phyloP scores from a whole-genome alignment of 2,888 invertebrate genomes.

The Rhogogaster chlorosoma region DNA sequence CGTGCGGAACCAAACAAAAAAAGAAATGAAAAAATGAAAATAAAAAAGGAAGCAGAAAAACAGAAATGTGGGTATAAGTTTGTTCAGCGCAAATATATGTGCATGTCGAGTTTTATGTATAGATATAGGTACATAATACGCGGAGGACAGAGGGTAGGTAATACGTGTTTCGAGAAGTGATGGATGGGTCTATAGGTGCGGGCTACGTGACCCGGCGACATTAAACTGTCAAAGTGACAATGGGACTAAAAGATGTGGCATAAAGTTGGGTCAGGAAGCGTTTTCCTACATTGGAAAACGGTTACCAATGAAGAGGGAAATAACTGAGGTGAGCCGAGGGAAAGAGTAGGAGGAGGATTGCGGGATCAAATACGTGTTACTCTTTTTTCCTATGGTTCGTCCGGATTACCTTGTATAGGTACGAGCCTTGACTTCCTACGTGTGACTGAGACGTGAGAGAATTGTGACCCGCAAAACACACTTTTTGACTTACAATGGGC shows the following conservation, averaged over 20 bases:
- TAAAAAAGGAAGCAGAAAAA: neutral
- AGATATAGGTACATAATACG: neutral
- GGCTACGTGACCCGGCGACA: slow-evolving; percentile 23
- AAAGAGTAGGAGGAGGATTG: neutral
- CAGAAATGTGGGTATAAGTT: neutral
- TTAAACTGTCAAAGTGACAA: slow-evolving; percentile 37
- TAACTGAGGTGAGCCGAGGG: neutral
- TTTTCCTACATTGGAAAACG: neutral
- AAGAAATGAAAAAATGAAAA: too few species aligned
- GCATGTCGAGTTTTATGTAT: neutral
- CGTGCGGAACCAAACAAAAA: too few species aligned
- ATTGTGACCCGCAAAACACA: neutral
- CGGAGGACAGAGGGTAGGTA: neutral
- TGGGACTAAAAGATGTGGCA: slow-evolving; percentile 24
- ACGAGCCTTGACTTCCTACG: neutral
- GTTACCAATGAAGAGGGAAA: neutral
- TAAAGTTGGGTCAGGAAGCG: neutral
- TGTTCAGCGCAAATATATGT: neutral
- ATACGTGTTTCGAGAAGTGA: neutral
- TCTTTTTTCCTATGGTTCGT: neutral
- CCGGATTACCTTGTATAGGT: neutral
- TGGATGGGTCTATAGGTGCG: neutral
- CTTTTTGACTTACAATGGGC: neutral
- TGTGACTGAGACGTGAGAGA: neutral
- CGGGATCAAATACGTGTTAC: neutral